Conservation (phyloP, 2,888 invertebrate genomes). For the Drosophila nigricruria region DNA sequence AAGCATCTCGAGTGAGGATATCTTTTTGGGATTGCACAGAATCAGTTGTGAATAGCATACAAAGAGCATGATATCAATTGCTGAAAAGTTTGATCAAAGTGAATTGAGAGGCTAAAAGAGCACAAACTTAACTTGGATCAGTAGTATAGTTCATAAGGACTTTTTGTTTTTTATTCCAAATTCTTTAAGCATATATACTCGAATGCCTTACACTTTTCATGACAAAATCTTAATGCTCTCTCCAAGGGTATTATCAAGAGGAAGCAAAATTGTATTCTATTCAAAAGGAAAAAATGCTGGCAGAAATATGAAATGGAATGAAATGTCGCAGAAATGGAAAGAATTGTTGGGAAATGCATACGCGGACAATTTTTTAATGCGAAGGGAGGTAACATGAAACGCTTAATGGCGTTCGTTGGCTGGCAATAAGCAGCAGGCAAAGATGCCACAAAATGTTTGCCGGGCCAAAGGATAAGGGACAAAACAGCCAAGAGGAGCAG, state of each 20-base stretch:
- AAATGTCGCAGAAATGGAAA: constrained; percentile 45
- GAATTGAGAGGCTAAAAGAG: not conserved
- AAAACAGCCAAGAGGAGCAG: constrained; percentile 36
- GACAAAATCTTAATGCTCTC: not conserved
- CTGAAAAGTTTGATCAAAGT: not conserved
- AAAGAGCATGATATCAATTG: not conserved
- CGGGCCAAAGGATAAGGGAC: constrained; percentile 46
- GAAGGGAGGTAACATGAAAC: constrained; percentile 46
- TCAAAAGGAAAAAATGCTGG: constrained; percentile 57
- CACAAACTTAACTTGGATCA: not conserved
- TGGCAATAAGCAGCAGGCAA: constrained; percentile 61
- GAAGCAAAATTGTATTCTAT: constrained; percentile 64
- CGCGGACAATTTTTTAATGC: constrained; percentile 66
- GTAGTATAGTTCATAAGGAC: no score
- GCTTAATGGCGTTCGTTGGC: constrained; percentile 69
- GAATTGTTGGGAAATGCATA: constrained; percentile 75
- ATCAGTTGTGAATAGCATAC: not conserved
- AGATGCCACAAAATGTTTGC: constrained; percentile 76
- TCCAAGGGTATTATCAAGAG: constrained; percentile 16
- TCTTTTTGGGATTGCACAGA: not conserved
- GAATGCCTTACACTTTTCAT: not conserved
- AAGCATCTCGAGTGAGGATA: not conserved
- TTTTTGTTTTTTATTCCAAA: no score
- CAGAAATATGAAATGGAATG: constrained; percentile 75
- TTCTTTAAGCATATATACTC: not conserved